Percentiles rank a stretch among this genome's conserved stretches.
phyloP scores from a whole-genome alignment of 2,888 invertebrate genomes.

The Leptopilina drosophilae region DNA sequence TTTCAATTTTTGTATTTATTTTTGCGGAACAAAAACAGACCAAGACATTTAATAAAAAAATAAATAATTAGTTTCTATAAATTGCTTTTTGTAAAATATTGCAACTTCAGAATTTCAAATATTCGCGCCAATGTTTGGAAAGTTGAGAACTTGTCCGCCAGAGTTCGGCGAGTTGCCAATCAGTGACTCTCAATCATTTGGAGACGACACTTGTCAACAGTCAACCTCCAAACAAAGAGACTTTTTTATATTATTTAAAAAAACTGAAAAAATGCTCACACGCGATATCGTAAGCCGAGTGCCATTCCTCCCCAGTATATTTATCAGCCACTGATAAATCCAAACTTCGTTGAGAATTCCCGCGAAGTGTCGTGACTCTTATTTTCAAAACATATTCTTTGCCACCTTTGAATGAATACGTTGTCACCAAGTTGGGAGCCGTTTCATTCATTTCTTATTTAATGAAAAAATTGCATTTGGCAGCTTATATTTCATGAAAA shows the following conservation, averaged over 20 bases:
- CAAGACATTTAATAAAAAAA: too few species aligned
- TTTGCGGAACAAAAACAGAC: too few species aligned
- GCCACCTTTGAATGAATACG: constrained; percentile 76
- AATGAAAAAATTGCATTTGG: too few species aligned
- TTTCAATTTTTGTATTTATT: neutral
- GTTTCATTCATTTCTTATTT: constrained; percentile 61
- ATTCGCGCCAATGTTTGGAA: neutral
- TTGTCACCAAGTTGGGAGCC: constrained; percentile 77
- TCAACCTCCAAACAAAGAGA: neutral
- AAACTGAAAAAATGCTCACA: constrained; percentile 71
- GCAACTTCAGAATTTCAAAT: neutral
- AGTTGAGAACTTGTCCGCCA: neutral
- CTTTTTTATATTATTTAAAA: too few species aligned
- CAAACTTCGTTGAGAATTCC: constrained; percentile 72
- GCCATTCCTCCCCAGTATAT: constrained; percentile 79
- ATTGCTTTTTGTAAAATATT: neutral
- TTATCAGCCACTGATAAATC: constrained; percentile 78
- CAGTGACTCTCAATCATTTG: neutral
- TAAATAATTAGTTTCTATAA: neutral
- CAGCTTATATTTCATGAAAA: too few species aligned
- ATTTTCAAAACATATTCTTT: constrained; percentile 78
- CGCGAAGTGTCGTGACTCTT: constrained; percentile 70
- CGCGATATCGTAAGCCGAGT: constrained; percentile 78
- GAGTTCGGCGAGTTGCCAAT: neutral
- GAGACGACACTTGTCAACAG: neutral